These are phyloP conservation scores for Cebus imitator DNA, from an alignment of 2,113 vertebrate species.

Conservation along the genomic window DNA sequence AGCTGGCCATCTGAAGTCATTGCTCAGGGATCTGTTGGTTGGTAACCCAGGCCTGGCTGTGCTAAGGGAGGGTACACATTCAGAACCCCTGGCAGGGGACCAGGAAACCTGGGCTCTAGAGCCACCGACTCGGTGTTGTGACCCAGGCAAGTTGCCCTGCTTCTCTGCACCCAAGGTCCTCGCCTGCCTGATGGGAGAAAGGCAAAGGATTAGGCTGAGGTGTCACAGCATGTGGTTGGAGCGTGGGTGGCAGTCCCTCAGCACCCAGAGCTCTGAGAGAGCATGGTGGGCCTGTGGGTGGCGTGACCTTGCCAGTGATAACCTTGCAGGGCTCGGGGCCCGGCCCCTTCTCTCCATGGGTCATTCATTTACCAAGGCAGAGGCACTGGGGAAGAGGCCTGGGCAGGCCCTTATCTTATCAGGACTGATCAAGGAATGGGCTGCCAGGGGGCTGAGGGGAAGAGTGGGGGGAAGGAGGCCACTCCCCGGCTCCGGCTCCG, in stretches of 20 bases:
- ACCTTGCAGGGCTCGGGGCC: neutral
- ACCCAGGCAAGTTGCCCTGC: neutral
- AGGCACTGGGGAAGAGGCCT: neutral
- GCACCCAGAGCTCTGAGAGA: neutral
- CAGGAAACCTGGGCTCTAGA: neutral
- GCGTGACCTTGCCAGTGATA: neutral
- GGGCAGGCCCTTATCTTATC: neutral
- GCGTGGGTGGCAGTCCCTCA: neutral
- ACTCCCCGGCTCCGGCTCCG: neutral
- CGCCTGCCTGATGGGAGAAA: neutral
- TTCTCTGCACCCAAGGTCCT: neutral
- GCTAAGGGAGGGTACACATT: neutral
- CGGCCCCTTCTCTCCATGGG: neutral
- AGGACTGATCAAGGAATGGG: neutral
- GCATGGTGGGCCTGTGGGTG: neutral
- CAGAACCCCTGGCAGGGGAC: neutral
- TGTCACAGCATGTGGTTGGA: neutral
- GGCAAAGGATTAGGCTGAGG: neutral
- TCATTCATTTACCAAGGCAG: conserved; percentile 15
- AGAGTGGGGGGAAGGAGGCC: neutral
- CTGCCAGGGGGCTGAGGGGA: neutral
- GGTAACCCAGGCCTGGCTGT: neutral
- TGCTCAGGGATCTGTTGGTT: neutral
- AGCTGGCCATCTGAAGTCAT: rapidly evolving
- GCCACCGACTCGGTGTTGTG: neutral